phyloP scores from a whole-genome alignment of 2,888 invertebrate species.

The Sesamia inferens region DNA sequence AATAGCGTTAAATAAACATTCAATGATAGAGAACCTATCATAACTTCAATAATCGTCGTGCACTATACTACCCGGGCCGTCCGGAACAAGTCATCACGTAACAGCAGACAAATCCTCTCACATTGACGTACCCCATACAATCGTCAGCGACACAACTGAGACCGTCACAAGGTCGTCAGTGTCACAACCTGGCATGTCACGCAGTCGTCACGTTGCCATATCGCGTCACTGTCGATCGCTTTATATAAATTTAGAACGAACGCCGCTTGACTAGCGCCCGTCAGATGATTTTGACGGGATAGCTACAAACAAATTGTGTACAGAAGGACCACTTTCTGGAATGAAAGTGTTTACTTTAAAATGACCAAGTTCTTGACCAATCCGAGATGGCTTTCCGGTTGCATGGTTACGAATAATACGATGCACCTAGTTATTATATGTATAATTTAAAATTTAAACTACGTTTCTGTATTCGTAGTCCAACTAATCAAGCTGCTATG shows the following conservation, averaged over 20 bases:
- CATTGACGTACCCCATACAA: slow-evolving; percentile 41
- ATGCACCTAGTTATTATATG: too few species aligned
- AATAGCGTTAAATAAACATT: not conserved
- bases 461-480: not conserved
- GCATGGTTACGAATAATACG: too few species aligned
- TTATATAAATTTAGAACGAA: slow-evolving; percentile 81
- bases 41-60: not conserved
- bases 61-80: not conserved
- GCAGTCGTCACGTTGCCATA: slow-evolving; percentile 76
- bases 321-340: slow-evolving; percentile 33
- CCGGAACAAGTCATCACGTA: slow-evolving; percentile 18
- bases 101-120: slow-evolving; percentile 25
- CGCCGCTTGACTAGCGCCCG: slow-evolving; percentile 76
- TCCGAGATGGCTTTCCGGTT: too few species aligned
- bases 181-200: slow-evolving; percentile 45
- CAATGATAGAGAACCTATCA: too few species aligned
- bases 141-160: slow-evolving; percentile 49
- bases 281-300: slow-evolving; percentile 80
- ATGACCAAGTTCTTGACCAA: not conserved
- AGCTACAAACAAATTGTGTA: not conserved
- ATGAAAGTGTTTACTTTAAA: not conserved
- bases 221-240: slow-evolving; percentile 84
- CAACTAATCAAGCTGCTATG: not conserved
- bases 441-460: too few species aligned
- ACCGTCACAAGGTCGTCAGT: slow-evolving; percentile 64